Base-by-base conservation (phyloP, 2,888 invertebrate genomes). In the Parasteatoda lunata region DNA sequence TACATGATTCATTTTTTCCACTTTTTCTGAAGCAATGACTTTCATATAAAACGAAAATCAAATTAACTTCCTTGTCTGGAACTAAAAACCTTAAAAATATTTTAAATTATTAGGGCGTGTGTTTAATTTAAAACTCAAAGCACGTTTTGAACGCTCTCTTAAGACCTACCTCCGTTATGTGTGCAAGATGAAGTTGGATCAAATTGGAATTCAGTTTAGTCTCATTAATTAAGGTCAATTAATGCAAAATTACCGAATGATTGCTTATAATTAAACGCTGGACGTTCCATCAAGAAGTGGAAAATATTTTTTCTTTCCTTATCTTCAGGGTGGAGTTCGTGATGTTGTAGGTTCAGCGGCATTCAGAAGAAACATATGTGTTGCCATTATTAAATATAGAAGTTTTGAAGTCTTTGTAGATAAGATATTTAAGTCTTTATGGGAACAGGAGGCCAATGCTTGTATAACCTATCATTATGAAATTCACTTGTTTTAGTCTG, bases 301-400 rank as follows among this genome's bases (percentile, higher is more conserved):
- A 69, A 45, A 3, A 59, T 13, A 13, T n/a, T 59, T 59, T 13
- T 13, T 9, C 59, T 59, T 59, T n/a, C n/a, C 9, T 59, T 13
- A 59, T 59, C n/a, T 59, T 59, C 8, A 54, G 76, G 76, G 82
- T 65, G 82, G 82, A 76, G 82, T 30, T 45, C 69, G 11, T 15
- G 5, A 59, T 51, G 5, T 52, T 69, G 70, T 68, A 70, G 59
- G 64, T 64, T 64, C 11, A 76, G 49, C 30, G 30, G 30, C 30
- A 30, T 30, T 30, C 30, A 76, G 68, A 52, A 75, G 64, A 82
- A 49, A 82, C 76, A 54, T 82, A 76, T 82, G 69, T 70, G 69
- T 82, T 76, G 76, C 59, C 49, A 70, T 70, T 70, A 82, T 76
- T 76, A 82, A 75, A 70, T 51, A 71, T 59, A 64, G 49, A 66